phyloP scores from a whole-genome alignment of 2,888 invertebrate genomes.

The Dolichopus griseipennis region DNA sequence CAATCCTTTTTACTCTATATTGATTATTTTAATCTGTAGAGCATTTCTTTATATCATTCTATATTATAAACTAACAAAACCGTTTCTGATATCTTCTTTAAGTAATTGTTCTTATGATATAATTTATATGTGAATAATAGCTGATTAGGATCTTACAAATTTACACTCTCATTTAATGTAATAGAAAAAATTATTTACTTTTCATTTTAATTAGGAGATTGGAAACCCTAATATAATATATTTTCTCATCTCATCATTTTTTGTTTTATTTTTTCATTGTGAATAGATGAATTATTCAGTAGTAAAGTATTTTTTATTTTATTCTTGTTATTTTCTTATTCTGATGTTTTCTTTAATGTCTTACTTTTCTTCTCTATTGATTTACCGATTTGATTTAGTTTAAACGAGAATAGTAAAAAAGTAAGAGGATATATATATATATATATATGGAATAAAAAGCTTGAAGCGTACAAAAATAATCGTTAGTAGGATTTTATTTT shows the following conservation, averaged over 20 bases:
- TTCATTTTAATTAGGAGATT: no score
- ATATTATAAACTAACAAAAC: no score
- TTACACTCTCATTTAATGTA: no score
- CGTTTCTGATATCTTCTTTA: no score
- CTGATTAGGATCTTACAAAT: no score
- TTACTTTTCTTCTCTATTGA: slow-evolving; percentile 1
- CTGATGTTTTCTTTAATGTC: not conserved
- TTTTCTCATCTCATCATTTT: not conserved
- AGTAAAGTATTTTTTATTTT: not conserved
- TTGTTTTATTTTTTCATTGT: not conserved
- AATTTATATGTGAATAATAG: no score
- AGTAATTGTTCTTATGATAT: no score
- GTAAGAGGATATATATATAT: no score
- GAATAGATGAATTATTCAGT: not conserved
- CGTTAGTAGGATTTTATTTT: not conserved
- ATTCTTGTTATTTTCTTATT: not conserved
- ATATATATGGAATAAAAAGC: not conserved
- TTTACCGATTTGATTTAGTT: not conserved
- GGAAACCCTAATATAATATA: not conserved
- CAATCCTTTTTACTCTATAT: no score
- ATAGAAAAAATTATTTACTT: no score
- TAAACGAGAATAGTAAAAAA: not conserved
- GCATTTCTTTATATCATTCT: no score
- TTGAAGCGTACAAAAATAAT: not conserved
- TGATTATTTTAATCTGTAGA: no score